Evolutionary conservation across 2,113 vertebrate species (phyloP), one percentile per base, ranked within the genome.

Genomic region (Varanus salvator): DNA sequence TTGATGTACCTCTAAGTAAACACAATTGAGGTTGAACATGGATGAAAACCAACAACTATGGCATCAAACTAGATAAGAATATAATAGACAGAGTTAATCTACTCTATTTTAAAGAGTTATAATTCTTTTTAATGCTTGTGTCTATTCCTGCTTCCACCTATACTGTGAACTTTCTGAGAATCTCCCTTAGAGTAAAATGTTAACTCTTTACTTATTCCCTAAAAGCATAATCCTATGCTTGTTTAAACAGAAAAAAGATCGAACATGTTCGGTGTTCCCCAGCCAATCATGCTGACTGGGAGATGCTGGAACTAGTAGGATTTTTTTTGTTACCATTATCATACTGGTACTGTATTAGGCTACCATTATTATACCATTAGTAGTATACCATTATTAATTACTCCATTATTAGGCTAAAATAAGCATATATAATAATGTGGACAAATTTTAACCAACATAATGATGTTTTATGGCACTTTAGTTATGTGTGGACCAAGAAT

Each of bases 101-200:
- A 74, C 83, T 74, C 14, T 78, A 23, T 3, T 86, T 78, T 54
- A n/a, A 69, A 89, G 72, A 93, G 82, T 87, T 81, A 88, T 54
- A 77, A 57, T 76, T 74, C 8, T 88, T 15, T 90, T 80, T 87
- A 57, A 66, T 90, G 77, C 27, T 80, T 90, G 74, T n/a, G 0
- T 74, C 48, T 66, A 5, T 60, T 78, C 74, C 38, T 68, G 48
- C 78, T 94, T 87, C 31, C 6, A 25, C 4, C 19, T 86, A 31
- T 50, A 86, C 14, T 8, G 12, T 23, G 2, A 80, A 74, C 34
- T 74, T 82, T 29, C 38, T 80, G 29, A 38, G 11, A 3, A 5
- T 64, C 21, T 69, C 23, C 19, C 29, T 52, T 87, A 12, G 52
- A 69, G 34, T 76, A 21, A 7, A 87, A 60, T 60, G 50, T 31